Evolutionary conservation across 2,888 invertebrate genomes (phyloP).

Genomic region (Drosophila antonietae): DNA sequence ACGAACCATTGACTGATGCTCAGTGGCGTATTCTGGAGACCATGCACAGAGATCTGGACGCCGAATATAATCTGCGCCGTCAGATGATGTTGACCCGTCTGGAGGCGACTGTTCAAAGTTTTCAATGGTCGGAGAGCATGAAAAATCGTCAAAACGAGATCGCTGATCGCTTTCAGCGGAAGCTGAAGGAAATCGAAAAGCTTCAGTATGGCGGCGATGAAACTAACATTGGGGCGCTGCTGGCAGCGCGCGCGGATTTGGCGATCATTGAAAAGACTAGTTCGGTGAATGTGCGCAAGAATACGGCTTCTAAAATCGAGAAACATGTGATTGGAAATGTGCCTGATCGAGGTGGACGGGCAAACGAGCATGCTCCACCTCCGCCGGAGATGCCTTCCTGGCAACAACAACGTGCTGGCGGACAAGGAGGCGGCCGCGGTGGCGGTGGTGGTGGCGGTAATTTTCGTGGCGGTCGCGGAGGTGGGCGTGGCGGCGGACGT

Average conservation of each 20-base stretch:
- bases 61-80: conserved; percentile 93
- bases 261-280: conserved; percentile 97
- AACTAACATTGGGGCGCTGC: conserved; percentile 90
- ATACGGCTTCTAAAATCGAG: conserved; percentile 93
- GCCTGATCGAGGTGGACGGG: conserved; percentile 97
- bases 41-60: conserved; percentile 89
- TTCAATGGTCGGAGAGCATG: conserved; percentile 95
- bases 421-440: conserved; percentile 84
- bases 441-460: conserved; percentile 76
- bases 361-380: conserved; percentile 95
- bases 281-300: conserved; percentile 92
- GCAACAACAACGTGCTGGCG: conserved; percentile 88
- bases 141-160: conserved; percentile 91
- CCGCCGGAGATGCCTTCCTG: conserved; percentile 99
- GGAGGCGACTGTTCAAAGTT: conserved; percentile 98
- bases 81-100: conserved; percentile 95
- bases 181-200: conserved; percentile 80
- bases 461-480: conserved; percentile 83
- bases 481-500: conserved; percentile 80
- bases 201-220: conserved; percentile 84
- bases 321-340: conserved; percentile 95
- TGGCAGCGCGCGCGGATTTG: conserved; percentile 93
- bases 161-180: conserved; percentile 86
- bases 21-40: conserved; percentile 93
- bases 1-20: conserved; percentile 88